Base-by-base conservation (phyloP, 2,113 vertebrate genomes). In the Protobothrops flavoviridis region DNA sequence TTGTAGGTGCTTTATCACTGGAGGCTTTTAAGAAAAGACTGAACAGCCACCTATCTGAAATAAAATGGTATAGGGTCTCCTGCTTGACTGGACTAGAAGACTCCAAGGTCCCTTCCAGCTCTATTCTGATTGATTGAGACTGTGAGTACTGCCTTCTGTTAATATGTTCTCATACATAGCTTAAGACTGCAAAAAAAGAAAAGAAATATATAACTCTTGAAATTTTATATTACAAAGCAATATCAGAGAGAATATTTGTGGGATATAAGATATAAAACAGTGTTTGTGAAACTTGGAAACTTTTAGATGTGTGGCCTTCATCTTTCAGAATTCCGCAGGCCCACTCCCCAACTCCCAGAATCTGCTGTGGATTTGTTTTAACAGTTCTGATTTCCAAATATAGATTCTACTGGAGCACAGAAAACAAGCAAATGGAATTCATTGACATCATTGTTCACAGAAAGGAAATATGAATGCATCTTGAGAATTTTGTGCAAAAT, bases 121-220 rank as follows among this genome's bases (percentile, higher is more conserved):
- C 48, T 48, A 48, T 48, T 48, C 48, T 48, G 48, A 48, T 48
- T 48, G 48, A 48, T 48, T 8, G 48, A 48, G 48, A 48, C 48
- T 48, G 48, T 48, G 48, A 48, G 48, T 48, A 94, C 93, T 91
- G 4, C n/a, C 90, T 94, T 92, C 93, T 94, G 52, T 59, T 95
- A 94, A 91, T 93, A 23, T 86, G 92, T 94, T 94, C 91, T 92
- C 8, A 15, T n/a, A 86, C 29, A 33, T 8, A 85, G n/a, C 13
- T 91, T 96, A 93, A 92, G 89, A 64, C 89, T 93, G 9, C 20
- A 92, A 90, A 55, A 86, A 93, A 85, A 21, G 86, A 91, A 89
- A 92, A 21, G 85, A 91, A 89, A 92, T 91, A 26, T 0, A 0
- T 12, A 93, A 43, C 12, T 24, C 7, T 33, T 59, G 26, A 89